Evolutionary conservation across 2,113 vertebrate species (phyloP).

Genomic region (Lethenteron reissneri): DNA sequence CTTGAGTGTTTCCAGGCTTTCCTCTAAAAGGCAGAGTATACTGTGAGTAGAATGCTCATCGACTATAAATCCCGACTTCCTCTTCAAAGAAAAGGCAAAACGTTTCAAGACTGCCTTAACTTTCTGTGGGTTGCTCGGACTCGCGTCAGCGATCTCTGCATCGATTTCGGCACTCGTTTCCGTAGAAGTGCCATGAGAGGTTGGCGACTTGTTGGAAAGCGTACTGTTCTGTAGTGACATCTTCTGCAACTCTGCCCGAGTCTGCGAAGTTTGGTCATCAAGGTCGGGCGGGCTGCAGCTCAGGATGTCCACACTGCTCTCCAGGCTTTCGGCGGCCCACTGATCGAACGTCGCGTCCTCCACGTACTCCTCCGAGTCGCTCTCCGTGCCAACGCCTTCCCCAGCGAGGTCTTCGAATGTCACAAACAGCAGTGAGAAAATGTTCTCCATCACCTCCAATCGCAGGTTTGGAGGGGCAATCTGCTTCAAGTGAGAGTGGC

Average conservation of each 20-base stretch:
- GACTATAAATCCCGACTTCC: conserved; percentile 44
- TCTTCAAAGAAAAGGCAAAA: conserved; percentile 18
- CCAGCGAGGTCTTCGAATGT: conserved; percentile 43
- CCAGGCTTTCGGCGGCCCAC: conserved; percentile 7
- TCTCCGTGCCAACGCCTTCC: conserved; percentile 19
- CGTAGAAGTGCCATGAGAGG: too few relatives aligned
- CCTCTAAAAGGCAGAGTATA: conserved; percentile 52
- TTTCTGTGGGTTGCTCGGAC: conserved; percentile 17
- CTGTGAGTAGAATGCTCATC: conserved; percentile 39
- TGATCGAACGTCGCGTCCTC: conserved; percentile 15
- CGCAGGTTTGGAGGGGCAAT: conserved; percentile 44
- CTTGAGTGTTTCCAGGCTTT: conserved; percentile 43
- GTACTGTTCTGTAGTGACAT: too few relatives aligned
- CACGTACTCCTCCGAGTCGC: conserved; percentile 15
- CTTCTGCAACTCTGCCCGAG: too few relatives aligned
- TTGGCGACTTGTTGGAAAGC: too few relatives aligned
- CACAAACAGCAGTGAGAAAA: conserved; percentile 78
- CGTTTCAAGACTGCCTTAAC: conserved; percentile 39
- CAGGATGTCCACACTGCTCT: conserved; percentile 9
- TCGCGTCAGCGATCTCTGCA: too few relatives aligned
- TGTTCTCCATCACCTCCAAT: conserved; percentile 81
- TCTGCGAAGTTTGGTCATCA: too few relatives aligned
- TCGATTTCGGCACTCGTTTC: too few relatives aligned
- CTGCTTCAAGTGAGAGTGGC: conserved; percentile 44
- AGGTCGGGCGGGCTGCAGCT: neutral